Conservation (phyloP, 2,797 vertebrate genomes). For the Dryobates pubescens region DNA sequence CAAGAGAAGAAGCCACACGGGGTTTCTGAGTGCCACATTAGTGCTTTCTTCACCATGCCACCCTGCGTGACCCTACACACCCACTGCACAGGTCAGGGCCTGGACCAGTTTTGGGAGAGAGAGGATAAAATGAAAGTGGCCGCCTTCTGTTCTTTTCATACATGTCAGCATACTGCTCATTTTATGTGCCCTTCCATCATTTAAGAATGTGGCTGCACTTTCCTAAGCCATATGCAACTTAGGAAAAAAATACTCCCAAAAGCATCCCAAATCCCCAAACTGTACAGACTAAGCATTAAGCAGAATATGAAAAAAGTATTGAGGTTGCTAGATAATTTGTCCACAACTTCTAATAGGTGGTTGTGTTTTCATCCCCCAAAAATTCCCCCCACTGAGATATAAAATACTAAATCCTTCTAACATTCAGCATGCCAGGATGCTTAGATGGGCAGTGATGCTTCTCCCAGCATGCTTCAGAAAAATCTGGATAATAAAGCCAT, state of each 20-base stretch:
- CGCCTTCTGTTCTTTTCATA: neutral
- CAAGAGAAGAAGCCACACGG: neutral
- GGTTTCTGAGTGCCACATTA: neutral
- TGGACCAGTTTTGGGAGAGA: neutral
- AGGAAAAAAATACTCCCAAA: neutral
- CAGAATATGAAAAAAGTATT: neutral
- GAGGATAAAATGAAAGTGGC: neutral
- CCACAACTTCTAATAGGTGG: neutral
- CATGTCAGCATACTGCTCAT: neutral
- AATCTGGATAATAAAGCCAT: conserved; percentile 18
- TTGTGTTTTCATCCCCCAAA: neutral
- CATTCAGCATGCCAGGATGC: neutral
- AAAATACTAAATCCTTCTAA: neutral
- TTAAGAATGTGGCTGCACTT: neutral
- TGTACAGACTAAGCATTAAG: neutral
- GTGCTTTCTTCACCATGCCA: neutral
- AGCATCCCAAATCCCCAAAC: neutral
- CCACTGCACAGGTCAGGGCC: neutral
- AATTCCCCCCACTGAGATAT: neutral
- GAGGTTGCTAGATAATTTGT: neutral
- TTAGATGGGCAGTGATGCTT: neutral
- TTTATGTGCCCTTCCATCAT: neutral
- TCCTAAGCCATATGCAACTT: neutral
- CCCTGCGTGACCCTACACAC: neutral
- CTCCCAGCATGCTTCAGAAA: neutral